Evolutionary conservation across 2,888 invertebrate species (phyloP).

Genomic region (Gisinianus flammeolus): DNA sequence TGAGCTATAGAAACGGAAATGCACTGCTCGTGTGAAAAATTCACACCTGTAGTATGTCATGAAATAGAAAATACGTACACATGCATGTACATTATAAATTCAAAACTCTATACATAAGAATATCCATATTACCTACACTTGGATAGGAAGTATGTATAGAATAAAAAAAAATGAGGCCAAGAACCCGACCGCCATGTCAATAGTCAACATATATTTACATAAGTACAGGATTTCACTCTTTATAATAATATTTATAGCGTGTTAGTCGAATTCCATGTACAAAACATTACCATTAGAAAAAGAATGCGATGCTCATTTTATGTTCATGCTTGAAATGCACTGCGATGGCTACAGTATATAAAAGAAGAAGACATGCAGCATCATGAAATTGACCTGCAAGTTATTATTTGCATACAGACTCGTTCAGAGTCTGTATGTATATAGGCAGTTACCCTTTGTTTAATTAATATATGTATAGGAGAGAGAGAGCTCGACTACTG

Average conservation of each 20-base stretch:
- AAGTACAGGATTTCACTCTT: neutral
- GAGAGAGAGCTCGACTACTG: no score
- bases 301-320: no score
- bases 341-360: no score
- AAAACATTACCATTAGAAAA: no score
- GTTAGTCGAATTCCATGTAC: neutral
- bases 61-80: neutral
- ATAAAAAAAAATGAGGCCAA: conserved; percentile 7
- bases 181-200: neutral
- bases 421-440: no score
- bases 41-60: conserved; percentile 10
- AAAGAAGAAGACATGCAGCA: no score
- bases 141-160: neutral
- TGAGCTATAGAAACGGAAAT: conserved; percentile 5
- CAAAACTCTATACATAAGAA: neutral
- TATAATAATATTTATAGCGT: neutral
- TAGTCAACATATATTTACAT: neutral
- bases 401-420: no score
- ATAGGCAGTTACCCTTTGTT: no score
- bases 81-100: neutral
- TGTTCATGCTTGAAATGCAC: no score
- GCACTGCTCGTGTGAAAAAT: conserved; percentile 21
- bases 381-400: no score
- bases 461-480: no score
- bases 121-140: neutral